Evolutionary conservation across 64 coral and sea anemone genomes (phyloP).

Genomic region (Astreopora myriophthalma): DNA sequence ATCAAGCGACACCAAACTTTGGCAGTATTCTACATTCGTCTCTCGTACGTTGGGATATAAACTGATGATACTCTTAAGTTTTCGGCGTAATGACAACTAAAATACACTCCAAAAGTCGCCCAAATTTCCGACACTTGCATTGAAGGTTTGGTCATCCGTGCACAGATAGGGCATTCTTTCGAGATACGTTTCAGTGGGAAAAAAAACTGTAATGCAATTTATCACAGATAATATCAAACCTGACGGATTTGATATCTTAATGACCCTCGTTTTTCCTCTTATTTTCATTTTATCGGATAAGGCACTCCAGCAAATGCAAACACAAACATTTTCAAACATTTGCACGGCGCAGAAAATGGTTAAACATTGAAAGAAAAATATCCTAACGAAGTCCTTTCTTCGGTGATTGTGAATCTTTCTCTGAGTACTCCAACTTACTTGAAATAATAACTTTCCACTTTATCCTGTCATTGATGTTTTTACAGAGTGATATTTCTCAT

Average conservation of each 20-base stretch:
- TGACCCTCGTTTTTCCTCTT: not conserved
- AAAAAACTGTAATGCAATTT: not conserved
- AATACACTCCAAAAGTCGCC: not conserved
- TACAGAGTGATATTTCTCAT: not conserved
- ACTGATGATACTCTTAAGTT: too few species aligned
- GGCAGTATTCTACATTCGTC: too few species aligned
- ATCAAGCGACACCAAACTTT: not conserved
- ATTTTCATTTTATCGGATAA: not conserved
- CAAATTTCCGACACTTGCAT: constrained; percentile 1
- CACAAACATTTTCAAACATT: not conserved
- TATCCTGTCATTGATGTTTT: not conserved
- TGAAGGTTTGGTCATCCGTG: not conserved
- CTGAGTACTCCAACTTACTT: constrained; percentile 23
- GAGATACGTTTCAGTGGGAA: not conserved
- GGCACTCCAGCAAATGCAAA: not conserved
- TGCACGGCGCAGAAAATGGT: not conserved
- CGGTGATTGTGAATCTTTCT: not conserved
- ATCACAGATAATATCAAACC: constrained; percentile 8
- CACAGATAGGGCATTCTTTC: not conserved
- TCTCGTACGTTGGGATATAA: too few species aligned
- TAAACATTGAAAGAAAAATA: not conserved
- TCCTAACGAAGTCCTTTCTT: not conserved
- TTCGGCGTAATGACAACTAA: not conserved
- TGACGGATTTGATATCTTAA: not conserved
- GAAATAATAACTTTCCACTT: constrained; percentile 29